phyloP scores from a whole-genome alignment of 1,140 invertebrate species.

The Heliconius nattereri region DNA sequence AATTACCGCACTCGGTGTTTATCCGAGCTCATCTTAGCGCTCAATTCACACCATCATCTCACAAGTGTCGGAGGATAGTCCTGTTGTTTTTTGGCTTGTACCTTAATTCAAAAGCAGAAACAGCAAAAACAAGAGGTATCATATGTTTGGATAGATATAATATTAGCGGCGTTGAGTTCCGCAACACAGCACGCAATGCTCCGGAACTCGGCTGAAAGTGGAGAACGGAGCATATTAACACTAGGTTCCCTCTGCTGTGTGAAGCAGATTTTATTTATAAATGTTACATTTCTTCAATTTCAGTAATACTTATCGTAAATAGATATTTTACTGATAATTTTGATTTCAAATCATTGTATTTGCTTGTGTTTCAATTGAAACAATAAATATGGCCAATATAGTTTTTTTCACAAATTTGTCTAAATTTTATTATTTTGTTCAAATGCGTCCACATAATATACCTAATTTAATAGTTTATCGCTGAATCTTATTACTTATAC shows the following conservation, averaged over 20 bases:
- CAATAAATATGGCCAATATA: neutral
- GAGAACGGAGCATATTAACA: no score
- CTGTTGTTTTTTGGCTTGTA: conserved; percentile 62
- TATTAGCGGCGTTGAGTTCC: no score
- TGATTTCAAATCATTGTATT: neutral
- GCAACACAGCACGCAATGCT: no score
- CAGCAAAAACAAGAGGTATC: no score
- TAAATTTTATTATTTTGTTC: neutral
- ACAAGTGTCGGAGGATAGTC: conserved; percentile 66
- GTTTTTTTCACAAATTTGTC: neutral
- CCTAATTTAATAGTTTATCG: conserved; percentile 27
- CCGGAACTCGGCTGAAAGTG: no score
- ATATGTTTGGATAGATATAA: no score
- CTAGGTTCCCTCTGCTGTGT: no score
- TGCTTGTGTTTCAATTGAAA: neutral
- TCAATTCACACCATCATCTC: conserved; percentile 80
- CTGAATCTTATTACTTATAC: conserved; percentile 44
- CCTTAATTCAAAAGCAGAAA: conserved; percentile 44
- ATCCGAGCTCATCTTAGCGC: conserved; percentile 75
- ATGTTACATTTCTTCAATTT: neutral
- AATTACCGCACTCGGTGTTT: conserved; percentile 76
- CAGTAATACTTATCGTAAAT: neutral
- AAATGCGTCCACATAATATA: neutral
- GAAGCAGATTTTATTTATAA: no score
- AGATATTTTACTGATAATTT: neutral